Evolutionary conservation across 2,113 vertebrate species (phyloP).

Genomic region (Rhizomys pruinosus): DNA sequence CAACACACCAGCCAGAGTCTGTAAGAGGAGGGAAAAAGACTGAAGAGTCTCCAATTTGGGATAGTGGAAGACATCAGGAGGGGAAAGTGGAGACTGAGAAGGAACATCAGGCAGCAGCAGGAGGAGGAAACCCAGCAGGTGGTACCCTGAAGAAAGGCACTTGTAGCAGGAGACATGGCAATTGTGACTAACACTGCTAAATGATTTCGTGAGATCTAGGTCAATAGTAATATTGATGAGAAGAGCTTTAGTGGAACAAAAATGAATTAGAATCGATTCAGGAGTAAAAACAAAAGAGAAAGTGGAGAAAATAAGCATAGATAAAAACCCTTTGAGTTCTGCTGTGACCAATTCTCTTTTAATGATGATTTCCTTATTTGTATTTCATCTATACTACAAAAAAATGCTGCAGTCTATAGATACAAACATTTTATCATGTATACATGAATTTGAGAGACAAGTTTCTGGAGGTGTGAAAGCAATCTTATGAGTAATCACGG

Average conservation of each 20-base stretch:
- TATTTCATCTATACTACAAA: neutral
- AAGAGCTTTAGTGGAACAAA: constrained; percentile 48
- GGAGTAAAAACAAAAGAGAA: neutral
- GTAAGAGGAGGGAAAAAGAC: neutral
- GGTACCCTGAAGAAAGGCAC: neutral
- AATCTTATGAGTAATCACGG: neutral
- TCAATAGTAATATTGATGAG: constrained; percentile 21
- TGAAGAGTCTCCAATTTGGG: neutral
- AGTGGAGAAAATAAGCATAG: constrained; percentile 35
- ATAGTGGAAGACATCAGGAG: too few species aligned
- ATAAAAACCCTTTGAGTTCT: constrained; percentile 4
- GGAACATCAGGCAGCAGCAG: rapidly evolving
- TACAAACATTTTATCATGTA: neutral
- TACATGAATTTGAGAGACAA: neutral
- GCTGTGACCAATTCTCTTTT: neutral
- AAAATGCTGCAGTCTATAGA: neutral
- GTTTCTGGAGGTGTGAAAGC: neutral
- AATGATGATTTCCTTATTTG: neutral
- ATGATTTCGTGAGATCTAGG: constrained; percentile 31
- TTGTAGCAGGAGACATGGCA: neutral
- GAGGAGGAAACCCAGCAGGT: neutral
- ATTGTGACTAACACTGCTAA: neutral
- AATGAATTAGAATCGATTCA: constrained; percentile 64
- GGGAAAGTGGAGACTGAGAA: neutral
- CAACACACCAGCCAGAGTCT: neutral